A percentile compares a stretch with the other conserved stretches of the same genome.
Evolutionary conservation across 2,113 vertebrate species (phyloP).

Genomic region (Muntiacus muntjak): DNA sequence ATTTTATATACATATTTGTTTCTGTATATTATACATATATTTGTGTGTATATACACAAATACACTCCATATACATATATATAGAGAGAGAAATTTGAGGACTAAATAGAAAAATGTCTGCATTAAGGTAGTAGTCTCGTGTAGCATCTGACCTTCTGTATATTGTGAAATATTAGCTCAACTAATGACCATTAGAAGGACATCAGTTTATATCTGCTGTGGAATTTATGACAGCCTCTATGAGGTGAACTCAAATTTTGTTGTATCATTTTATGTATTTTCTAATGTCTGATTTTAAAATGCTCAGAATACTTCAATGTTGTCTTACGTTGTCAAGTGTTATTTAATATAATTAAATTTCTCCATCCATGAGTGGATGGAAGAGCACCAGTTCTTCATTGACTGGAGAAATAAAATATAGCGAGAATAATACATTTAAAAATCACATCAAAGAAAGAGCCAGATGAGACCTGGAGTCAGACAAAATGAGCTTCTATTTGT

Average conservation of each 20-base stretch:
- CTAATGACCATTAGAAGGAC: background rate
- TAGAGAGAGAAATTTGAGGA: background rate
- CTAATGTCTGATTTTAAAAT: slow-evolving; percentile 20
- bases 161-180: background rate
- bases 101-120: background rate
- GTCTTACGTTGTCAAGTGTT: background rate
- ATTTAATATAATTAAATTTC: slow-evolving; percentile 32
- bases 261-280: slow-evolving; percentile 11
- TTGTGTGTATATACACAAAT: background rate
- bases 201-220: background rate
- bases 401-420: slow-evolving; percentile 15
- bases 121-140: background rate
- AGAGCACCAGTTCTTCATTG: background rate
- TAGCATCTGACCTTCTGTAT: background rate
- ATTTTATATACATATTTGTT: background rate
- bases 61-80: background rate
- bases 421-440: slow-evolving; percentile 56
- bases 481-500: slow-evolving; percentile 68
- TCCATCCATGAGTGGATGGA: background rate
- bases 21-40: background rate
- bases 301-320: background rate
- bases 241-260: slow-evolving; percentile 12
- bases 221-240: background rate
- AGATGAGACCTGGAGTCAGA: slow-evolving; percentile 66
- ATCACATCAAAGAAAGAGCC: background rate